These are phyloP conservation scores for Kryphioiulus occultus DNA, from an alignment of 2,888 invertebrate genomes.

Conservation along the genomic window DNA sequence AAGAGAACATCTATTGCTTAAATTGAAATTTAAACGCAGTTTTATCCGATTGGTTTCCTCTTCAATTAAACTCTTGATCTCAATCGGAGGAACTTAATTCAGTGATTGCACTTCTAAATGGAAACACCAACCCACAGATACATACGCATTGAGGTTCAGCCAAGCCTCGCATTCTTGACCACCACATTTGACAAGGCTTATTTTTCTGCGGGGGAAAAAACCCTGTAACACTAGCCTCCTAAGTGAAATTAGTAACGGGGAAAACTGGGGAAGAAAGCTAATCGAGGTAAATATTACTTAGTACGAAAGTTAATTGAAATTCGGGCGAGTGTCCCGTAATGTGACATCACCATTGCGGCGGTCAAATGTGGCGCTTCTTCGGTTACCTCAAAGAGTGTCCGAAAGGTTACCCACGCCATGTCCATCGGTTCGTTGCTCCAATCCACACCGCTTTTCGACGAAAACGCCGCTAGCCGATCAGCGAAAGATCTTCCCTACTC, in stretches of 20 bases:
- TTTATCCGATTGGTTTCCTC: not conserved
- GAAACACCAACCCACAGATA: not conserved
- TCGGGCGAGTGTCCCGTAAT: not conserved
- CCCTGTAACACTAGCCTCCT: too few relatives aligned
- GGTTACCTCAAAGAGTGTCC: not conserved
- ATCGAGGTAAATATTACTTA: not conserved
- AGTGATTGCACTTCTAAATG: not conserved
- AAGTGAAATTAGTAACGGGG: not conserved
- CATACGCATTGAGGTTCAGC: too few relatives aligned
- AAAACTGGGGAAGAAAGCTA: not conserved
- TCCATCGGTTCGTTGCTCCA: not conserved
- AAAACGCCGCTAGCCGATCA: not conserved
- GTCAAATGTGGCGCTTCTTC: not conserved
- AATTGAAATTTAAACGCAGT: not conserved
- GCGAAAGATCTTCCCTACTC: conserved; percentile 2
- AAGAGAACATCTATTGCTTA: not conserved
- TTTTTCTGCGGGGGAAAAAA: not conserved
- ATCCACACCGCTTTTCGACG: not conserved
- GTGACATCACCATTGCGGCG: not conserved
- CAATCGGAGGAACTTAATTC: not conserved
- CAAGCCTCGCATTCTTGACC: not conserved
- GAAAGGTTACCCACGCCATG: not conserved
- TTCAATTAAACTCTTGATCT: not conserved
- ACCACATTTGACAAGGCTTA: not conserved
- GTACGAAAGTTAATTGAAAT: not conserved